Evolutionary conservation across 2,888 invertebrate genomes (phyloP).

Genomic region (Halocaridina rubra): DNA sequence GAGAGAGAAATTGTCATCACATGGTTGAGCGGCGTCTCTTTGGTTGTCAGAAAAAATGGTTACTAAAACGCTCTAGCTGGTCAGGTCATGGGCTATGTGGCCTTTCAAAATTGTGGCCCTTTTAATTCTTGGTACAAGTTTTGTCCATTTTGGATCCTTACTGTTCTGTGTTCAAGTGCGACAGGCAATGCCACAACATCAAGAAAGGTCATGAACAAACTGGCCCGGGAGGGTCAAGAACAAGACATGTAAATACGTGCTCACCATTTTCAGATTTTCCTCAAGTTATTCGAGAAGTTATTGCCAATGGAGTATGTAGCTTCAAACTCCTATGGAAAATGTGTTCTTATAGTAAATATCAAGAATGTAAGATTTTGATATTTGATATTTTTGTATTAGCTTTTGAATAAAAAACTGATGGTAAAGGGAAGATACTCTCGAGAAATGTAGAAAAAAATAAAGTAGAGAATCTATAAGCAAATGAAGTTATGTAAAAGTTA

Average conservation of each 20-base stretch:
- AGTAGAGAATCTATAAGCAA: too few relatives aligned
- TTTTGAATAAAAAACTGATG: too few relatives aligned
- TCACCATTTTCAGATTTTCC: neutral
- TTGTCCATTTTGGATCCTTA: conserved; percentile 24
- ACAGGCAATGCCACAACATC: conserved; percentile 36
- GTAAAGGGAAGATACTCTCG: too few relatives aligned
- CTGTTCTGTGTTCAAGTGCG: conserved; percentile 44
- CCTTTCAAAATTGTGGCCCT: conserved; percentile 45
- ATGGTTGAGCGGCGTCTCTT: conserved; percentile 33
- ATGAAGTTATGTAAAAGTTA: too few relatives aligned
- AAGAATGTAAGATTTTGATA: neutral
- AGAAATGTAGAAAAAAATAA: too few relatives aligned
- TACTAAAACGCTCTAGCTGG: neutral
- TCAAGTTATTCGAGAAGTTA: too few relatives aligned
- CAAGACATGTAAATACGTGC: conserved; percentile 25
- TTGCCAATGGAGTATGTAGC: neutral
- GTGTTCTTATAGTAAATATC: too few relatives aligned
- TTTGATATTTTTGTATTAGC: too few relatives aligned
- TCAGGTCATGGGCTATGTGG: conserved; percentile 24
- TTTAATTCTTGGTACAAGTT: conserved; percentile 22
- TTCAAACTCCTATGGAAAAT: neutral
- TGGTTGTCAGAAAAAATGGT: neutral
- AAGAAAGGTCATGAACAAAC: conserved; percentile 37
- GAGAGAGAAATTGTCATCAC: conserved; percentile 18
- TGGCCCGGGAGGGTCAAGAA: conserved; percentile 17